phyloP scores from a whole-genome alignment of 2,888 invertebrate species.

The Perithous albicinctus region DNA sequence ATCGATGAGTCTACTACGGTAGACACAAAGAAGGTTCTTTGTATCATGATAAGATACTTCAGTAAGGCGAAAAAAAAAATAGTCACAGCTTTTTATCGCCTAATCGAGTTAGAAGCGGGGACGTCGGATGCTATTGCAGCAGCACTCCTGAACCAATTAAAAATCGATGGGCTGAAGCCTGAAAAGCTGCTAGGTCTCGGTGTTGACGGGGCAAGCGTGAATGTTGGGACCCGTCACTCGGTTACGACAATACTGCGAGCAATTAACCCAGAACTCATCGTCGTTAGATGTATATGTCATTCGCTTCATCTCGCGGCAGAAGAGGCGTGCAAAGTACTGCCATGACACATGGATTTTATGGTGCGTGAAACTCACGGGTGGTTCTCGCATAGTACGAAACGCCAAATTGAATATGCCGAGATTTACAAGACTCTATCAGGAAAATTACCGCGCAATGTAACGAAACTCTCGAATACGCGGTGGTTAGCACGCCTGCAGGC shows the following conservation, averaged over 20 bases:
- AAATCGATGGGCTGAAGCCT: slow-evolving; percentile 59
- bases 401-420: neutral
- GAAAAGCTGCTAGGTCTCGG: slow-evolving; percentile 70
- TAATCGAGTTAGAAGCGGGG: slow-evolving; percentile 64
- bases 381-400: slow-evolving; percentile 64
- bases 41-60: slow-evolving; percentile 66
- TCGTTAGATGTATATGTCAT: slow-evolving; percentile 58
- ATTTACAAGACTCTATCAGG: neutral
- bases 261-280: slow-evolving; percentile 60
- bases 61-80: slow-evolving; percentile 49
- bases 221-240: slow-evolving; percentile 69
- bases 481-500: slow-evolving; percentile 70
- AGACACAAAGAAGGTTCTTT: slow-evolving; percentile 63
- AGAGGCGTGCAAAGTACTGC: slow-evolving; percentile 60
- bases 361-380: slow-evolving; percentile 72
- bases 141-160: slow-evolving; percentile 60
- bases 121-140: slow-evolving; percentile 57
- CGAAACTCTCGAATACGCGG: slow-evolving; percentile 71
- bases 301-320: slow-evolving; percentile 12
- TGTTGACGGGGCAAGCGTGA: slow-evolving; percentile 72
- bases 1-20: slow-evolving; percentile 75
- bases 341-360: slow-evolving; percentile 69
- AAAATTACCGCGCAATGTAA: slow-evolving; percentile 62
- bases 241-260: slow-evolving; percentile 68
- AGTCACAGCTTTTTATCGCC: slow-evolving; percentile 65